Conservation (phyloP, 1,140 invertebrate species). For the Drosophila quadrilineata region DNA sequence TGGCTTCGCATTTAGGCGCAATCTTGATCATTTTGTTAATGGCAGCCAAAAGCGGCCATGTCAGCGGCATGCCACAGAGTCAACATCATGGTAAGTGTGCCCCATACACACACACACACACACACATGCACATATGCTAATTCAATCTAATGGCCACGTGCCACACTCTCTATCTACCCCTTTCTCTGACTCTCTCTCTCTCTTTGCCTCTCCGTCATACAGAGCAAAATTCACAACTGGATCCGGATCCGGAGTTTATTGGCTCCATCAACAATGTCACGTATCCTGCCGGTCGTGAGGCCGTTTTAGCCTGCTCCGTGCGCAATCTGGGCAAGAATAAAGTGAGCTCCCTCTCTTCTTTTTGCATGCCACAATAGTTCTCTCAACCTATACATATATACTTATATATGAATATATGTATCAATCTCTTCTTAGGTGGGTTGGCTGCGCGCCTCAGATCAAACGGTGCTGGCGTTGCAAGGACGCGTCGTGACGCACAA, state of each 20-base stretch:
- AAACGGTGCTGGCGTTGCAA: constrained; percentile 92
- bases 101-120: too few species aligned
- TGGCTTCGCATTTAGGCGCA: constrained; percentile 51
- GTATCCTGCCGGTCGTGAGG: constrained; percentile 90
- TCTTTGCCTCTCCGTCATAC: too few species aligned
- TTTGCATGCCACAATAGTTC: too few species aligned
- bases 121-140: constrained; percentile 27
- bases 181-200: too few species aligned
- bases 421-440: constrained; percentile 86
- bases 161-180: not conserved
- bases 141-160: constrained; percentile 35
- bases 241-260: constrained; percentile 87
- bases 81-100: constrained; percentile 69
- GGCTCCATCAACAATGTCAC: constrained; percentile 91
- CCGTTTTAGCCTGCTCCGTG: constrained; percentile 90
- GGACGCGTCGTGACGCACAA: constrained; percentile 94
- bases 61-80: constrained; percentile 45
- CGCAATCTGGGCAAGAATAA: constrained; percentile 91
- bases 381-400: not conserved
- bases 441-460: constrained; percentile 94
- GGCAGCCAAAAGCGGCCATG: constrained; percentile 60
- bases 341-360: constrained; percentile 75
- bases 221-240: constrained; percentile 76
- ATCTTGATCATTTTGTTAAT: constrained; percentile 74
- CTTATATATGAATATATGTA: too few species aligned